These are phyloP conservation scores for Drosophila seguyi DNA, from an alignment of 1,140 invertebrate genomes.

Conservation along the genomic window DNA sequence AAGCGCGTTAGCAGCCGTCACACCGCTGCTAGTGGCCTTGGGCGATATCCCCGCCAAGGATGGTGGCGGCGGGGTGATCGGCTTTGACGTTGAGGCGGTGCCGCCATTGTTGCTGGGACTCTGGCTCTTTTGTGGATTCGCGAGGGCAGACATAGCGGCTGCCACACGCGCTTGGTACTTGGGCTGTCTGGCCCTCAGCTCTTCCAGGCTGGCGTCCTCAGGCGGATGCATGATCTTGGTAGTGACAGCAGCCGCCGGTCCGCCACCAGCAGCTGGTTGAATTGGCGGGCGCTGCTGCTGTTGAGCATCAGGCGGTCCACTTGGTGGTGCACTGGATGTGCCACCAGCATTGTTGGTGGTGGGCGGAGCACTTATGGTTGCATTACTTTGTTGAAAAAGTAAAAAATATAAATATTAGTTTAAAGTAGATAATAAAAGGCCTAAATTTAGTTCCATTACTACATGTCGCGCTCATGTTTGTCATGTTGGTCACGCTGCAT, in stretches of 20 bases:
- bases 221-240: slow-evolving; percentile 97
- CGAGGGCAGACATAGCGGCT: slow-evolving; percentile 70
- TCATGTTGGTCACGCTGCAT: not conserved
- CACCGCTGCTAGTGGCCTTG: slow-evolving; percentile 67
- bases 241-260: slow-evolving; percentile 87
- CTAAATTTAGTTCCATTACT: not conserved
- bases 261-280: slow-evolving; percentile 14
- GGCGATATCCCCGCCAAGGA: slow-evolving; percentile 69
- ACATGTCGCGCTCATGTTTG: no score
- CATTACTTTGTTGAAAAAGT: slow-evolving; percentile 87
- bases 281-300: slow-evolving; percentile 60
- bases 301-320: slow-evolving; percentile 70
- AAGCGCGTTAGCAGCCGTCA: slow-evolving; percentile 68
- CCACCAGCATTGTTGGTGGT: slow-evolving; percentile 86
- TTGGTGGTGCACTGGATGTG: slow-evolving; percentile 69
- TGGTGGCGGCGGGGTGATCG: slow-evolving; percentile 66
- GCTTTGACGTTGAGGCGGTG: slow-evolving; percentile 53
- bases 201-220: slow-evolving; percentile 97
- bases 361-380: slow-evolving; percentile 90
- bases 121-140: slow-evolving; percentile 74
- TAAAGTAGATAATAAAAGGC: no score
- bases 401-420: slow-evolving; percentile 15
- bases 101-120: slow-evolving; percentile 54
- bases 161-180: slow-evolving; percentile 88
- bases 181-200: slow-evolving; percentile 91